Percentiles rank a stretch among this genome's conserved stretches.
Conservation (phyloP, 2,113 vertebrate species). For the Dicaeum eximium region DNA sequence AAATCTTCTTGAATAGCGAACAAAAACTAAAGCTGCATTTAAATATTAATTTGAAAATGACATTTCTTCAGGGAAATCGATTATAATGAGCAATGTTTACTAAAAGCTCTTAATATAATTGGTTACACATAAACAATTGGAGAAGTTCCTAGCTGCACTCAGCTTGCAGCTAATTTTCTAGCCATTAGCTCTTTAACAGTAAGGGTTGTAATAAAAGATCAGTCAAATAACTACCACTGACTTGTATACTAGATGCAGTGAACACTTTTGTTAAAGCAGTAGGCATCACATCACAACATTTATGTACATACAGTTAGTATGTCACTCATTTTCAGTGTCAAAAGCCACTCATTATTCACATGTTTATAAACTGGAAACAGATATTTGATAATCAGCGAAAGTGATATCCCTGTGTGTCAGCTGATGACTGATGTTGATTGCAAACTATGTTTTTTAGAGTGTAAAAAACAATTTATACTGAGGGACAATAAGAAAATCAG, state of each 20-base stretch:
- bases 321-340: background rate
- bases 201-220: background rate
- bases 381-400: background rate
- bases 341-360: background rate
- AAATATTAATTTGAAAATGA: constrained; percentile 22
- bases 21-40: background rate
- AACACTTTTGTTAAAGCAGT: background rate
- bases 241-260: background rate
- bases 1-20: background rate
- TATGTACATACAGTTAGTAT: background rate
- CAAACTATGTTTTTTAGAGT: background rate
- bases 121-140: background rate
- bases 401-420: accelerated
- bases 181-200: background rate
- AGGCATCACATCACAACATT: background rate
- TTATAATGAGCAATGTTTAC: constrained; percentile 15
- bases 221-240: background rate
- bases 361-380: background rate
- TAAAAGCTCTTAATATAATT: constrained; percentile 20
- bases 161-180: background rate
- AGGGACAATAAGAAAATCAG: background rate
- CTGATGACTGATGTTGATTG: background rate
- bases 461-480: background rate
- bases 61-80: background rate
- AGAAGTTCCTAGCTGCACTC: background rate